Evolutionary conservation across 2,797 vertebrate genomes (phyloP).

Genomic region (Vultur gryphus): DNA sequence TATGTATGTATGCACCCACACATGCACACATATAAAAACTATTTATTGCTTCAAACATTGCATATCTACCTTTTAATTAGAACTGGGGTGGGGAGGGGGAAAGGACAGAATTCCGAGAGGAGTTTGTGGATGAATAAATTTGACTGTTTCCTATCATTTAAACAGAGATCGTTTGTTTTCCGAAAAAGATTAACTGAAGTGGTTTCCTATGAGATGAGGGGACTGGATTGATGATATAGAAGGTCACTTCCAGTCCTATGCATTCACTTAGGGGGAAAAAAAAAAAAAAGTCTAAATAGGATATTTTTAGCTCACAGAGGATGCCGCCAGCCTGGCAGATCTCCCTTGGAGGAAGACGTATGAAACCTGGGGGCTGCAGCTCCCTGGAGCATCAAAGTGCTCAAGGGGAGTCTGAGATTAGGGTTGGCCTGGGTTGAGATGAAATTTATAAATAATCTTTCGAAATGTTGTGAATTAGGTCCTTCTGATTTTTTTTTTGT

Average conservation of each 20-base stretch:
- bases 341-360: not conserved
- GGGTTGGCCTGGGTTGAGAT: not conserved
- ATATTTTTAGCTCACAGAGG: not conserved
- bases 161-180: not conserved
- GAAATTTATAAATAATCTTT: not conserved
- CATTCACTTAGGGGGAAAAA: not conserved
- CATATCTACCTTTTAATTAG: not conserved
- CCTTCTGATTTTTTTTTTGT: not conserved
- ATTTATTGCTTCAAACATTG: not conserved
- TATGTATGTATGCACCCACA: no score
- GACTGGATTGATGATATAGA: not conserved
- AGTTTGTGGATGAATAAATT: not conserved
- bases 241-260: not conserved
- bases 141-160: not conserved
- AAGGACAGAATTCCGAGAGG: not conserved
- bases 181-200: not conserved
- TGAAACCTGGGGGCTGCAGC: not conserved
- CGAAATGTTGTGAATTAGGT: not conserved
- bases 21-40: not conserved
- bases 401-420: not conserved
- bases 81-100: not conserved
- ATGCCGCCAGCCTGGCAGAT: not conserved
- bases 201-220: not conserved
- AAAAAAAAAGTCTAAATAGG: not conserved
- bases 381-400: not conserved